phyloP scores from a whole-genome alignment of 2,888 invertebrate genomes.

The Acholoe squamosa region DNA sequence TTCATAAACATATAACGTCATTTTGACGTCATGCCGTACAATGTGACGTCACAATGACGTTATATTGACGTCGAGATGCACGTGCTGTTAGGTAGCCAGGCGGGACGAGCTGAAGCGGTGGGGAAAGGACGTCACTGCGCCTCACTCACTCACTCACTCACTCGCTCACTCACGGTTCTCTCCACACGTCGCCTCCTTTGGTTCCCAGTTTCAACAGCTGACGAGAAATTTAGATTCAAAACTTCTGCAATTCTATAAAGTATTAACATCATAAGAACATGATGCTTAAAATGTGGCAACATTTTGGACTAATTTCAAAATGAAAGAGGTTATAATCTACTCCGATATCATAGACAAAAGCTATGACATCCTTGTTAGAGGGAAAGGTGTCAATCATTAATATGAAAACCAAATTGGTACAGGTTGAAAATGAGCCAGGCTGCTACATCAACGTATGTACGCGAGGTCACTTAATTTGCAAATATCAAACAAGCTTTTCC shows the following conservation, averaged over 20 bases:
- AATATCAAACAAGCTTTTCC: background rate
- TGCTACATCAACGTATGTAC: background rate
- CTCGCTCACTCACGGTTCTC: conserved; percentile 23
- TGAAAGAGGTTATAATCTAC: conserved; percentile 2
- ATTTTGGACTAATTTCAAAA: background rate
- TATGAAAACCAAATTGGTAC: background rate
- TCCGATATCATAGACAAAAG: background rate
- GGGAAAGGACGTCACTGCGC: background rate
- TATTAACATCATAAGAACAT: background rate
- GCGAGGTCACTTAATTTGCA: background rate
- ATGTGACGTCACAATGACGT: conserved; percentile 44
- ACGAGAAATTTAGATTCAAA: conserved; percentile 2
- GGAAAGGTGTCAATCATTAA: conserved; percentile 4
- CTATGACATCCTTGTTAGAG: background rate
- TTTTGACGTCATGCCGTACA: conserved; percentile 2
- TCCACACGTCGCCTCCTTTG: background rate
- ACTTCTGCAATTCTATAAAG: conserved; percentile 9
- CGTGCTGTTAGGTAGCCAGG: conserved; percentile 58
- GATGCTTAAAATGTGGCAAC: background rate
- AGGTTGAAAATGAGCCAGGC: background rate
- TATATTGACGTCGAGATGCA: conserved; percentile 29
- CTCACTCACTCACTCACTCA: conserved; percentile 19
- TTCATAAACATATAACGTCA: conserved; percentile 9
- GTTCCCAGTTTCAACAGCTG: background rate
- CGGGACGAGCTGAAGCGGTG: conserved; percentile 37